Evolutionary conservation across 2,113 vertebrate species (phyloP), one percentile per base, ranked within the genome.

Genomic region (Pheucticus melanocephalus): DNA sequence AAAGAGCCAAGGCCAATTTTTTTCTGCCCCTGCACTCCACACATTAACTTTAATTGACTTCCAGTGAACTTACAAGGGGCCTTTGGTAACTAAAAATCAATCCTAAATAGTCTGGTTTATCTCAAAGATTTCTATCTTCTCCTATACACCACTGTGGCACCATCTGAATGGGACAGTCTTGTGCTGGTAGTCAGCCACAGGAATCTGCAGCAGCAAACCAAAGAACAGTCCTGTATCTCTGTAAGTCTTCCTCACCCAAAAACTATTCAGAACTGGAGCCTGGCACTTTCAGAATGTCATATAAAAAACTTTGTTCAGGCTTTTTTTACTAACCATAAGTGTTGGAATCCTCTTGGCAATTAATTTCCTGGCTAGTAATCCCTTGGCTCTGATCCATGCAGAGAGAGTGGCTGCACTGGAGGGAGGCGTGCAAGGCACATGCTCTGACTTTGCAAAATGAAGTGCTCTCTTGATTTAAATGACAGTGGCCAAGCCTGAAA

Each of bases 361-460:
- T 96, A 93, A 96, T 95, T 96, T 96, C 93, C 94, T 94, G 92
- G 64, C 83, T 93, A 60, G 57, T 72, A 96, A 96, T 93, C 80
- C 88, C 80, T 78, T 94, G 88, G 92, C 94, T 92, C 86, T 92
- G 92, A 75, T 88, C 90, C 90, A 96, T 1, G 1, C 2, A 5
- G 54, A 86, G 70, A n/a, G 84, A 90, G 85, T 57, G 72, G 76
- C 72, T 72, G 69, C 25, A 12, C n/a, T 68, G 64, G 60, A 90
- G 39, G 42, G 54, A 77, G 42, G 35, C 8, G 12, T 54, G 57
- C 57, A 50, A 79, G 64, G 71, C 88, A 94, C 76, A 86, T 40
- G 48, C 56, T 83, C 64, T 0, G 0, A 75, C 47, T 88, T 53
- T 35, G 68, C 35, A 51, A 86, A 95, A 84, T 19, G 35, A 78